Percentiles rank a stretch among this genome's conserved stretches.
Evolutionary conservation across 64 coral and sea anemone species (phyloP).

Genomic region (Actinia tenebrosa): DNA sequence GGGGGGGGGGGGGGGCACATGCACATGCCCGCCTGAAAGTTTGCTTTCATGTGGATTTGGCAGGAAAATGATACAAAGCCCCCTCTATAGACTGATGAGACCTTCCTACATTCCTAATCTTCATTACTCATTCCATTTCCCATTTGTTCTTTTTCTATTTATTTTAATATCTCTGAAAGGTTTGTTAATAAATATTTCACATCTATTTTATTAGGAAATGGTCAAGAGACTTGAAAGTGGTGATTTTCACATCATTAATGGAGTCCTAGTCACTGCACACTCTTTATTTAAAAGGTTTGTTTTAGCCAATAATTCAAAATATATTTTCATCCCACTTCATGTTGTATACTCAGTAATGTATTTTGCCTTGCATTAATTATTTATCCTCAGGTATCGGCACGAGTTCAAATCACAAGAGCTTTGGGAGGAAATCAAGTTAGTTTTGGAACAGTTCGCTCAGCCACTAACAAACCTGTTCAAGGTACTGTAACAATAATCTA

Average conservation of each 20-base stretch:
- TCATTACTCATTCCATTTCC: background rate
- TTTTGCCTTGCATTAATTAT: background rate
- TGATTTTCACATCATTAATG: constrained; percentile 96
- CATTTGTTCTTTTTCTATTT: background rate
- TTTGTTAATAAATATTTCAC: background rate
- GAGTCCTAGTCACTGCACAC: constrained; percentile 92
- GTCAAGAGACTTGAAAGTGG: constrained; percentile 73
- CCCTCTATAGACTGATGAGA: no score
- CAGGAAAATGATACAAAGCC: no score
- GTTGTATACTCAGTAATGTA: background rate
- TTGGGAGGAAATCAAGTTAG: constrained; percentile 94
- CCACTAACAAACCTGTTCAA: constrained; percentile 81
- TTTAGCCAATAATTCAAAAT: background rate
- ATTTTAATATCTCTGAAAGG: background rate
- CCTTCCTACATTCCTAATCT: background rate
- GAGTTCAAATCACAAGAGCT: constrained; percentile 95
- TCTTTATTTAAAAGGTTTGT: constrained; percentile 94
- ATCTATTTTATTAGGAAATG: constrained; percentile 52
- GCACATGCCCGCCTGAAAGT: no score
- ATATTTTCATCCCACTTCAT: no score
- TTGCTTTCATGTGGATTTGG: no score
- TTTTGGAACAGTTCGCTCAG: constrained; percentile 81
- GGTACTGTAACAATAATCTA: constrained; percentile 11
- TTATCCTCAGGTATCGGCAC: constrained; percentile 64
- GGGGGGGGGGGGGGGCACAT: no score